Evolutionary conservation across 2,113 vertebrate genomes (phyloP), one percentile per base, ranked within the genome.

Genomic region (Halichoerus grypus): DNA sequence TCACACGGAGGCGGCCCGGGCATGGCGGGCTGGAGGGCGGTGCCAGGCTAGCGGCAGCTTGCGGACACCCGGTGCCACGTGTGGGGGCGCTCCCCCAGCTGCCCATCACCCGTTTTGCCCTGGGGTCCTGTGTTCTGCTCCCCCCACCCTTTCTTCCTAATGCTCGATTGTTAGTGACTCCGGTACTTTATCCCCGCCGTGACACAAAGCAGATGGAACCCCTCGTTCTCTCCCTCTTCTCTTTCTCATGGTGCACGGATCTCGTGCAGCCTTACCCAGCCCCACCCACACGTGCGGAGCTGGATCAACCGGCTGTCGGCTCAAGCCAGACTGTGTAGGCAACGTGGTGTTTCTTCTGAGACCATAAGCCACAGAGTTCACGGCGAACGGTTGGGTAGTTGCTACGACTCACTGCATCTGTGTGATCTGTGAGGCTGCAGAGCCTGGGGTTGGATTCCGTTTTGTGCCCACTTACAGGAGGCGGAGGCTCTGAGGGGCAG

Each of bases 281-380:
- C 22, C 0, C 10, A 0, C 65, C 55, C 71, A 1, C 18, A 0
- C 0, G 0, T 2, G 4, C 15, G 1, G 15, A 7, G 22, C 5
- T 10, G 31, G 28, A 2, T 2, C 21, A 0, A 16, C 6, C 0
- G 6, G 22, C 31, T 26, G 36, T 92, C 2, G 3, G 39, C 59
- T 21, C 2, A 2, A 19, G 82, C 49, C 31, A 1, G 33, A 4
- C 9, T 2, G 5, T n/a, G 6, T 6, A 4, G 57, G 21, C 16
- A 18, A 46, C 3, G 0, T 31, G 31, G 13, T 10, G 61, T 83
- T 84, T 24, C 69, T 80, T 49, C 63, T 42, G 31, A 33, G 9
- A 24, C 59, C 4, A 0, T 2, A 22, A 46, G 69, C 28, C 6
- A 2, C 33, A 1, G 49, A 15, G 31, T 9, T 55, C 19, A 2